phyloP scores from a whole-genome alignment of 2,113 vertebrate genomes.

The Rhineura floridana region DNA sequence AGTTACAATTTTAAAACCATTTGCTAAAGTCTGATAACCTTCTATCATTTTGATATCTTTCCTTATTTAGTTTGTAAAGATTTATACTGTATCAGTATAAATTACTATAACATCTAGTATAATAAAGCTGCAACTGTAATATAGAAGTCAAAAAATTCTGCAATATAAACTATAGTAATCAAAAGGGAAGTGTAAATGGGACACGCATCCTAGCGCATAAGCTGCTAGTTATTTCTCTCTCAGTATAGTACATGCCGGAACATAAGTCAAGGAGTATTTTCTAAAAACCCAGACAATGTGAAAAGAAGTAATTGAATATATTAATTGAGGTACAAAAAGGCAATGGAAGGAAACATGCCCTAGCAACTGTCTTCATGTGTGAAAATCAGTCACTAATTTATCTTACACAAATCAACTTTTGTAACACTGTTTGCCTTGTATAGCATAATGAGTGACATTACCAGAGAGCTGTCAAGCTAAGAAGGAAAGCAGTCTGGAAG shows the following conservation, averaged over 20 bases:
- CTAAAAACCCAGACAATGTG: slow-evolving; percentile 41
- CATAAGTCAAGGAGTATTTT: slow-evolving; percentile 52
- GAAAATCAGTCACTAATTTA: slow-evolving; percentile 73
- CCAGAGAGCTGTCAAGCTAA: slow-evolving; percentile 54
- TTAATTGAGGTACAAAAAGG: slow-evolving; percentile 71
- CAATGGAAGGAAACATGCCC: slow-evolving; percentile 72
- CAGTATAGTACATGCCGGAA: slow-evolving; percentile 32
- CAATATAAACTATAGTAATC: slow-evolving; percentile 32
- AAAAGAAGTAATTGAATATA: slow-evolving; percentile 70
- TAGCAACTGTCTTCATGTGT: slow-evolving; percentile 77
- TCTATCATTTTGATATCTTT: slow-evolving; percentile 14
- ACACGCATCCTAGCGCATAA: neutral
- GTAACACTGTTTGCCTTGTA: slow-evolving; percentile 73
- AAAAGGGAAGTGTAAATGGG: too few species aligned
- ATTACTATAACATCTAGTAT: neutral
- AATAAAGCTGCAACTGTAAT: neutral
- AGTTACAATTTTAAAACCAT: slow-evolving; percentile 34
- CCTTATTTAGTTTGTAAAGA: neutral
- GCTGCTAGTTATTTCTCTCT: slow-evolving; percentile 31
- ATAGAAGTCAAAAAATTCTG: neutral
- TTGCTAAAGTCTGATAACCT: slow-evolving; percentile 27
- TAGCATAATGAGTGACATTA: slow-evolving; percentile 69
- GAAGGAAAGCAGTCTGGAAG: slow-evolving; percentile 70
- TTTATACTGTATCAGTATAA: slow-evolving; percentile 22
- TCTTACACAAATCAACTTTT: slow-evolving; percentile 77